Evolutionary conservation across 2,797 vertebrate species (phyloP).

Genomic region (Urosaurus nigricauda): DNA sequence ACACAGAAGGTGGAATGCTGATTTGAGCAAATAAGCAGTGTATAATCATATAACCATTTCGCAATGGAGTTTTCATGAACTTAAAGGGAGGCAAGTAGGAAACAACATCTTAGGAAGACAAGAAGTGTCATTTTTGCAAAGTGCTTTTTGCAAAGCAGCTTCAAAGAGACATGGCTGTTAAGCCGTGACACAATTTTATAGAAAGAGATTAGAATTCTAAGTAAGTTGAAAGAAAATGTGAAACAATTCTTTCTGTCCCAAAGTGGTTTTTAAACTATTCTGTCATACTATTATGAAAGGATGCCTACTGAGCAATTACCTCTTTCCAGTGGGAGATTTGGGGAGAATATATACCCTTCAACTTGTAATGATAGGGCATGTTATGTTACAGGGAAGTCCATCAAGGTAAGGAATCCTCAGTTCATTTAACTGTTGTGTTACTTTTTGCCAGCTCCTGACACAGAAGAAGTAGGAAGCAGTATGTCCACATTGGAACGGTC

Average conservation of each 20-base stretch:
- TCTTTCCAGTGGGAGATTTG: not conserved
- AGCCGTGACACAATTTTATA: not conserved
- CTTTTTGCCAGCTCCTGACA: constrained; percentile 81
- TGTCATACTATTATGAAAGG: not conserved
- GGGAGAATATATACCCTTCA: not conserved
- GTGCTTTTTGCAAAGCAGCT: constrained; percentile 1
- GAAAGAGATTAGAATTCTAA: not conserved
- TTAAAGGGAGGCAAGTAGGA: not conserved
- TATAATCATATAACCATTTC: not conserved
- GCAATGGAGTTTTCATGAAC: not conserved
- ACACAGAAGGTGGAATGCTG: not conserved
- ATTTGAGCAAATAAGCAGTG: not conserved
- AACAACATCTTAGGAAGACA: not conserved
- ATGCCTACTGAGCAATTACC: rapidly evolving
- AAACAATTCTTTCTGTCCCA: not conserved
- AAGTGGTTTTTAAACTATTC: not conserved
- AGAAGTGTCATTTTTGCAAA: not conserved
- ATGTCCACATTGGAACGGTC: constrained; percentile 94
- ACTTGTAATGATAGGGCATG: not conserved
- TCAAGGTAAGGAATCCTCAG: not conserved
- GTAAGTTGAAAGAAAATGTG: not conserved
- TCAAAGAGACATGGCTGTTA: not conserved
- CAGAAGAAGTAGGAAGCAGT: constrained; percentile 89
- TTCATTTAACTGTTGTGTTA: rapidly evolving
- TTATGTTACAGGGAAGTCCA: not conserved